Conservation (phyloP, 2,888 invertebrate genomes). For the Coenonympha arcania region DNA sequence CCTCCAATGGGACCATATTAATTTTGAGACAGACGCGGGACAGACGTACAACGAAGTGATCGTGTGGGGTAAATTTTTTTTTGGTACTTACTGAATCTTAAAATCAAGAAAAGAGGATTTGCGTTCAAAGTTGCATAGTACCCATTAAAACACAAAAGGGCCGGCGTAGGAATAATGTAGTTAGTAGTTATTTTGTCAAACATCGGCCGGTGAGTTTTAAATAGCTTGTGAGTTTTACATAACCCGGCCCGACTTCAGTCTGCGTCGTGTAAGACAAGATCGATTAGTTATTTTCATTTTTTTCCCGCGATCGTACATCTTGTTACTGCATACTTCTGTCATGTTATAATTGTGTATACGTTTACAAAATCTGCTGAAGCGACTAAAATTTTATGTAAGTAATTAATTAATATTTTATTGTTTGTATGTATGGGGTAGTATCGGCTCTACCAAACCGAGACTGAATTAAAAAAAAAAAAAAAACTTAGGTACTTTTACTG, state of each 20-base stretch:
- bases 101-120: too few species aligned
- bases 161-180: too few species aligned
- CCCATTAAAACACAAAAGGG: too few species aligned
- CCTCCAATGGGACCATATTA: too few species aligned
- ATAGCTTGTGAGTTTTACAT: slow-evolving; percentile 26
- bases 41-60: slow-evolving; percentile 17
- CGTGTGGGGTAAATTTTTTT: not conserved
- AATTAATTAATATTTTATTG: not conserved
- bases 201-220: slow-evolving; percentile 15
- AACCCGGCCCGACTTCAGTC: slow-evolving; percentile 24
- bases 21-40: too few species aligned
- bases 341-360: not conserved
- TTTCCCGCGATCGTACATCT: slow-evolving; percentile 5
- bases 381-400: not conserved
- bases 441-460: too few species aligned
- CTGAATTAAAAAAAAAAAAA: too few species aligned
- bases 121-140: too few species aligned
- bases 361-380: not conserved
- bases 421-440: not conserved
- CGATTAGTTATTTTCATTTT: slow-evolving; percentile 19
- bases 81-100: too few species aligned
- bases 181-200: not conserved
- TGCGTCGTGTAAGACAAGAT: slow-evolving; percentile 20
- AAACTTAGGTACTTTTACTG: too few species aligned
- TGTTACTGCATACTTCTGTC: not conserved